Base-by-base conservation (phyloP, 2,797 vertebrate species). In the Cynodonichthys magdalenae region DNA sequence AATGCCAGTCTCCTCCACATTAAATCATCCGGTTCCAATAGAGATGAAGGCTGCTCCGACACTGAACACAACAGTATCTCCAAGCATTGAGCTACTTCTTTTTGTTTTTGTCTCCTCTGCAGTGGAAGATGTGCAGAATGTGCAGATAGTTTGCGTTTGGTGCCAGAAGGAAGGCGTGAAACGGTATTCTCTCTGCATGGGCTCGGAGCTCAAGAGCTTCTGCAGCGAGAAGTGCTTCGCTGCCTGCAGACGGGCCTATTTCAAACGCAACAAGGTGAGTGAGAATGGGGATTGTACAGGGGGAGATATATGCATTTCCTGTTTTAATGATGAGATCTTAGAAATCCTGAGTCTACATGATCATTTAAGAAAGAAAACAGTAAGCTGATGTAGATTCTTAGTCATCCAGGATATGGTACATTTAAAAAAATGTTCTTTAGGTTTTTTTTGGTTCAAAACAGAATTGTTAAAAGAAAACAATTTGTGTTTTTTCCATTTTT, bases 201-300 rank as follows among this genome's bases (percentile, higher is more conserved):
- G 97, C 73, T 96, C 96, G 6, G 97, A 99, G 92, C 94, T 98
- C 83, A 99, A 98, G 94, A 96, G 96, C 90, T 99, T 99, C 94
- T 99, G 97, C 95, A 99, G 97, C 18, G 97, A 99, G 90, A 99
- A 99, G 90, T 98, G 97, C 86, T 99, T 99, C 83, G 96, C 97
- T 0, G 95, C 96, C 86, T 99, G 97, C 90, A 94, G 97, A 84
- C 92, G 97, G 83, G 97, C 97, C 57, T 98, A 96, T 93, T 99
- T 99, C 94, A 99, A 99, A 90, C 95, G 96, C 90, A 99, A 99
- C 81, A 99, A 99, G 96, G 97, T 98, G 82, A 92, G 95, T 82
- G 61, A 4, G 1, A 53, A 47, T 66, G 31, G 15, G 7, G 29
- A 39, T 19, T 18, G 20, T 12, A 45, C 8, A n/a, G 11, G 28